phyloP scores from a whole-genome alignment of 2,113 vertebrate species.

The Tursiops truncatus region DNA sequence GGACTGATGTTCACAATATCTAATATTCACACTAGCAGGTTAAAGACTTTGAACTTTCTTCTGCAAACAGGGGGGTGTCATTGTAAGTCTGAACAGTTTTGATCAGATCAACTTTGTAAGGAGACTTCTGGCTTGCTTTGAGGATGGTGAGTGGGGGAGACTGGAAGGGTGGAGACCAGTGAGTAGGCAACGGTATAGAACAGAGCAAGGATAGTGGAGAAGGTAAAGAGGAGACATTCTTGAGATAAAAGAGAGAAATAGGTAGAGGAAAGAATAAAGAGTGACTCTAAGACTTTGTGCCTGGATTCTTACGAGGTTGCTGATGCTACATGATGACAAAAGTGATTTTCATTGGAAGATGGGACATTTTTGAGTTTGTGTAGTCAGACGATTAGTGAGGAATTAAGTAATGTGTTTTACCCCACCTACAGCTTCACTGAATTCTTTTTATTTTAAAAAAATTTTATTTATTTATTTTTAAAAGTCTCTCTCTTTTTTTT shows the following conservation, averaged over 20 bases:
- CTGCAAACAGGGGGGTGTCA: neutral
- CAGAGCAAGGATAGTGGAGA: neutral
- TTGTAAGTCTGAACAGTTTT: neutral
- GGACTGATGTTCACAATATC: neutral
- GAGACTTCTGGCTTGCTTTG: neutral
- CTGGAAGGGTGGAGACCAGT: neutral
- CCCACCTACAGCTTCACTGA: neutral
- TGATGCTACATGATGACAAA: neutral
- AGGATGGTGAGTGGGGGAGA: neutral
- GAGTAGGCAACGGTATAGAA: neutral
- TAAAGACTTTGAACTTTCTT: neutral
- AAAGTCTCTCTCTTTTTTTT: too few species aligned
- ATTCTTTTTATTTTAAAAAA: neutral
- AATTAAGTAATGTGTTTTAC: neutral
- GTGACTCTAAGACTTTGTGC: neutral
- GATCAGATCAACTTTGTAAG: neutral
- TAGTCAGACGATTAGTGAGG: neutral
- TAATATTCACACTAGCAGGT: neutral
- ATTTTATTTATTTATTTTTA: too few species aligned
- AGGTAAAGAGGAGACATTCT: neutral
- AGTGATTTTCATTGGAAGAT: neutral
- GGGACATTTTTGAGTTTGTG: neutral
- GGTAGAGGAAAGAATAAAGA: neutral
- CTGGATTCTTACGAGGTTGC: neutral
- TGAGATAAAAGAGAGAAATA: neutral